Evolutionary conservation across 2,888 invertebrate species (phyloP).

Genomic region (Mantis religiosa): DNA sequence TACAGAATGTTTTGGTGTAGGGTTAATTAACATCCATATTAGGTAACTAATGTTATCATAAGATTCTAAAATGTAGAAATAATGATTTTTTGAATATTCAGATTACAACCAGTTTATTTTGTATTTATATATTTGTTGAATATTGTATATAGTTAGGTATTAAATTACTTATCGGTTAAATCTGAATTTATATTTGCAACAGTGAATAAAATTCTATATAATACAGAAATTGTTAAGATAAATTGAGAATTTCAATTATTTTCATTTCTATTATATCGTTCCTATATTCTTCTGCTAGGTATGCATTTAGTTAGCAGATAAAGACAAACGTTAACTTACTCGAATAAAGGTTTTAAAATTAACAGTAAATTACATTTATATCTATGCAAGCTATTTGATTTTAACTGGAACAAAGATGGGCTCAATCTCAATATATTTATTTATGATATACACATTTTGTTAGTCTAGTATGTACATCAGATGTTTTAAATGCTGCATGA

Average conservation of each 20-base stretch:
- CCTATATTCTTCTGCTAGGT: not conserved
- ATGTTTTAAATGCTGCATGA: not conserved
- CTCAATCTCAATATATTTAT: not conserved
- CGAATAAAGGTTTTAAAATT: not conserved
- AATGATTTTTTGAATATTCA: not conserved
- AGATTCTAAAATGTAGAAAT: not conserved
- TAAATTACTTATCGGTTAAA: not conserved
- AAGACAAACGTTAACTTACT: not conserved
- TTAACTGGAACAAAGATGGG: not conserved
- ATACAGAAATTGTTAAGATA: not conserved
- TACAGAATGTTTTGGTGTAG: not conserved
- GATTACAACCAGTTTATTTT: not conserved
- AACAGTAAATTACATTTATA: not conserved
- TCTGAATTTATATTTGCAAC: not conserved
- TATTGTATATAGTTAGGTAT: not conserved
- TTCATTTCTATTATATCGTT: not conserved
- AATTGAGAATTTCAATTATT: not conserved
- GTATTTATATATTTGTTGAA: not conserved
- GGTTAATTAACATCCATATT: not conserved
- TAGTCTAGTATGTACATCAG: not conserved
- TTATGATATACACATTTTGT: not conserved
- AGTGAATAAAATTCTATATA: not conserved
- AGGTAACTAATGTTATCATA: not conserved
- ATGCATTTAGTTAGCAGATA: not conserved
- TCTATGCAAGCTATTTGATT: not conserved